These are phyloP conservation scores for Zaprionus ghesquierei DNA, from an alignment of 1,140 invertebrate species.

Conservation along the genomic window DNA sequence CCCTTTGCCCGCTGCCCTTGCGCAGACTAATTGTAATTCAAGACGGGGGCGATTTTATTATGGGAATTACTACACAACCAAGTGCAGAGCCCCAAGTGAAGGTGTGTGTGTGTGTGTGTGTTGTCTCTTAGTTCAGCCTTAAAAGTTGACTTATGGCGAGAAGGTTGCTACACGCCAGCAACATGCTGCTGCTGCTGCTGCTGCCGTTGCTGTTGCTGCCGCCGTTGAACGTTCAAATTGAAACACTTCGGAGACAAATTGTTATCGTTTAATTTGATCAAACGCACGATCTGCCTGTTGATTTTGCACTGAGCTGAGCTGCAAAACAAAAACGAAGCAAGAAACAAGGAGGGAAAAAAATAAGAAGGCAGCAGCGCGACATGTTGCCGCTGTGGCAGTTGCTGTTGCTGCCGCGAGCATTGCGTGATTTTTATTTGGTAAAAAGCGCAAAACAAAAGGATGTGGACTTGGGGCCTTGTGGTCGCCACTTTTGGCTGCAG, in stretches of 20 bases:
- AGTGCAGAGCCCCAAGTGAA: conserved; percentile 55
- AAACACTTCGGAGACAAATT: conserved; percentile 83
- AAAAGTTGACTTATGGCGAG: conserved; percentile 75
- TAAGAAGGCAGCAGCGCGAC: conserved; percentile 41
- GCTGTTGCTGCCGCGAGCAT: conserved; percentile 46
- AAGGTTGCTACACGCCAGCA: conserved; percentile 59
- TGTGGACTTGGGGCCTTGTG: conserved; percentile 49
- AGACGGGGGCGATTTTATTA: conserved; percentile 82
- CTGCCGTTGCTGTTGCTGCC: conserved; percentile 18
- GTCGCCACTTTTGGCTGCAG: conserved; percentile 32
- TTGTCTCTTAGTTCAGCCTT: conserved; percentile 39
- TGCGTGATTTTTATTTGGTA: conserved; percentile 77
- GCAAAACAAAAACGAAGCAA: conserved; percentile 10
- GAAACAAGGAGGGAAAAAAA: neutral
- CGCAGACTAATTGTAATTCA: conserved; percentile 82
- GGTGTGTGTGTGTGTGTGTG: conserved; percentile 12
- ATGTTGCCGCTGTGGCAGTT: conserved; percentile 39
- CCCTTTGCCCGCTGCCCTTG: conserved; percentile 46
- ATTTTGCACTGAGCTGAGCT: conserved; percentile 49
- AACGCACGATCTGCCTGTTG: conserved; percentile 80
- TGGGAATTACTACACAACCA: conserved; percentile 71
- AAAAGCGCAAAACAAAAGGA: conserved; percentile 61
- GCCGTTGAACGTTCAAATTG: conserved; percentile 67
- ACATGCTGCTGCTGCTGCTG: conserved; percentile 51
- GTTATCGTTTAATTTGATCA: conserved; percentile 83